A percentile compares a stretch with the other conserved stretches of the same genome.
Conservation (phyloP, 2,888 invertebrate species). For the Ecliptopera silaceata region DNA sequence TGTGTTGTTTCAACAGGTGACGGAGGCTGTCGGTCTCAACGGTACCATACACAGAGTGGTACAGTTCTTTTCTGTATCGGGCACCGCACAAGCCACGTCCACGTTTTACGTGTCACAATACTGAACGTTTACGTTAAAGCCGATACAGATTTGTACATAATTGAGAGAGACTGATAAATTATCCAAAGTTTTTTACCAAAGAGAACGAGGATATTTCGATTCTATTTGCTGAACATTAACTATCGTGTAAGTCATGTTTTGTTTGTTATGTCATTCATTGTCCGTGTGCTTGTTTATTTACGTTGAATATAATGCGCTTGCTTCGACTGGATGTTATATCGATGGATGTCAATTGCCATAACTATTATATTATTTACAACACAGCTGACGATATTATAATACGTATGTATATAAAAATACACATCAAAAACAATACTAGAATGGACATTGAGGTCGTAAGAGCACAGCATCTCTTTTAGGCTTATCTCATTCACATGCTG, state of each 20-base stretch:
- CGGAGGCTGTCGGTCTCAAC: constrained; percentile 84
- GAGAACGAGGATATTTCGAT: constrained; percentile 76
- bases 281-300: constrained; percentile 79
- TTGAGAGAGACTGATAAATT: constrained; percentile 77
- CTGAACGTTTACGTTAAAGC: constrained; percentile 65
- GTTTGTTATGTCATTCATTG: constrained; percentile 81
- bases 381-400: constrained; percentile 19
- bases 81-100: constrained; percentile 84
- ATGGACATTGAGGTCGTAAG: constrained; percentile 39
- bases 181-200: constrained; percentile 72
- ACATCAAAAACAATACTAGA: not conserved
- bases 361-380: constrained; percentile 18
- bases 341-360: constrained; percentile 37
- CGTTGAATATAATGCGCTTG: constrained; percentile 67
- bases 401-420: constrained; percentile 23
- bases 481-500: constrained; percentile 64
- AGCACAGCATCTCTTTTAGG: constrained; percentile 57
- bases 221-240: constrained; percentile 74
- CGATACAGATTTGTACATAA: constrained; percentile 72
- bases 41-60: constrained; percentile 85
- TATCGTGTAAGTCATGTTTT: constrained; percentile 82
- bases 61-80: constrained; percentile 85
- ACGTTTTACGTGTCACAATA: constrained; percentile 86
- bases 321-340: constrained; percentile 62
- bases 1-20: constrained; percentile 84